phyloP scores from a whole-genome alignment of 37 sponge, comb jelly and placozoan genomes.

The Theonella swinhoei region DNA sequence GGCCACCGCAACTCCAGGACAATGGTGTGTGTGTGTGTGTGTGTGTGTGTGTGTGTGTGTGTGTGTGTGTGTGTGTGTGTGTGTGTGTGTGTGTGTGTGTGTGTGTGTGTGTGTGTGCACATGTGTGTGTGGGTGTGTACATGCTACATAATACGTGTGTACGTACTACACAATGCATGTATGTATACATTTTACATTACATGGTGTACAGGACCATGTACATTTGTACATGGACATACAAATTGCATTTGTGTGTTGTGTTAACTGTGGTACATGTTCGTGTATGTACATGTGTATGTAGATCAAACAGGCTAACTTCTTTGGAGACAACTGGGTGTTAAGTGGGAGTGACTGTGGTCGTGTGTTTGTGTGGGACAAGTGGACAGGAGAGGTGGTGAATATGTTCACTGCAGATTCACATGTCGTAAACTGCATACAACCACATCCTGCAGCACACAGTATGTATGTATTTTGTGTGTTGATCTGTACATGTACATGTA shows the following conservation, averaged over 20 bases:
- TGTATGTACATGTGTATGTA: slow-evolving; percentile 3
- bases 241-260: neutral
- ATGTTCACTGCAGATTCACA: slow-evolving; percentile 76
- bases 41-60: neutral
- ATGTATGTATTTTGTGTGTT: slow-evolving; percentile 4
- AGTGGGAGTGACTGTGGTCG: slow-evolving; percentile 95
- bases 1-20: slow-evolving; percentile 90
- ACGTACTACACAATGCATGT: too few species aligned
- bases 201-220: neutral
- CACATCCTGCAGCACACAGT: slow-evolving; percentile 83
- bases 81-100: neutral
- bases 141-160: neutral
- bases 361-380: slow-evolving; percentile 92
- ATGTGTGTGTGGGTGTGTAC: neutral
- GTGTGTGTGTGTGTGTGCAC: neutral
- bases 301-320: slow-evolving; percentile 93
- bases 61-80: neutral
- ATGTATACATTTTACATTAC: neutral
- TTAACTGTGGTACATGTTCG: neutral
- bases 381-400: slow-evolving; percentile 79
- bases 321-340: slow-evolving; percentile 77
- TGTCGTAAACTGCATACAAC: slow-evolving; percentile 96
- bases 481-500: neutral
- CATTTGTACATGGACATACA: neutral
- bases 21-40: slow-evolving; percentile 56